Conservation (phyloP, 1,140 invertebrate species). For the Dufourea novaeangliae region DNA sequence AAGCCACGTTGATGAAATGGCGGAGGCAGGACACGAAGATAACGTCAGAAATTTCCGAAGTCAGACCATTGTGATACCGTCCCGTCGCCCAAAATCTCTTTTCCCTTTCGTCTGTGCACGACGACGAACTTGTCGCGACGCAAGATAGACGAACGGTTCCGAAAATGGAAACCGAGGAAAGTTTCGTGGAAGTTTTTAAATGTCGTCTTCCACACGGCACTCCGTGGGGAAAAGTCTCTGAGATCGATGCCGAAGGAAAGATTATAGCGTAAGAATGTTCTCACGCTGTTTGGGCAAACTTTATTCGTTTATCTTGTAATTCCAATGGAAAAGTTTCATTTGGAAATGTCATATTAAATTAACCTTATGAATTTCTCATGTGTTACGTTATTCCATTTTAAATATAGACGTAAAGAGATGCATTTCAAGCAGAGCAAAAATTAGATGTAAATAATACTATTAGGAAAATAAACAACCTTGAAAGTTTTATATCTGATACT, state of each 20-base stretch:
- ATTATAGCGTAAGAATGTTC: background rate
- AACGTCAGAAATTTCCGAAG: slow-evolving; percentile 48
- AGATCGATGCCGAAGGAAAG: background rate
- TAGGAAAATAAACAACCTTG: too few species aligned
- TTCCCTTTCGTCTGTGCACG: too few species aligned
- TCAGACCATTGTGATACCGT: slow-evolving; percentile 23
- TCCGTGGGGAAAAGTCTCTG: background rate
- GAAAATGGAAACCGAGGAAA: background rate
- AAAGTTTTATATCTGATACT: too few species aligned
- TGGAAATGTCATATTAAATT: background rate
- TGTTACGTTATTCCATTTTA: too few species aligned
- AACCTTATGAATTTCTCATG: too few species aligned
- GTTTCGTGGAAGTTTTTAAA: background rate
- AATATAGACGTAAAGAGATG: too few species aligned
- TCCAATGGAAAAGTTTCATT: background rate
- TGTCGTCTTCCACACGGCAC: background rate
- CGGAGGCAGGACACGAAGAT: slow-evolving; percentile 27
- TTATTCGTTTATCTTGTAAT: background rate
- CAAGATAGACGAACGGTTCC: background rate
- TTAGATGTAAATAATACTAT: too few species aligned
- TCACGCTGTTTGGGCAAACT: background rate
- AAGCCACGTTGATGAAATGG: slow-evolving; percentile 36
- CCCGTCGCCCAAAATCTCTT: slow-evolving; percentile 4
- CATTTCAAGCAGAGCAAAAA: too few species aligned
- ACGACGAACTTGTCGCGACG: background rate